Conservation (phyloP, 2,888 invertebrate species). For the Nymphalis urticae region DNA sequence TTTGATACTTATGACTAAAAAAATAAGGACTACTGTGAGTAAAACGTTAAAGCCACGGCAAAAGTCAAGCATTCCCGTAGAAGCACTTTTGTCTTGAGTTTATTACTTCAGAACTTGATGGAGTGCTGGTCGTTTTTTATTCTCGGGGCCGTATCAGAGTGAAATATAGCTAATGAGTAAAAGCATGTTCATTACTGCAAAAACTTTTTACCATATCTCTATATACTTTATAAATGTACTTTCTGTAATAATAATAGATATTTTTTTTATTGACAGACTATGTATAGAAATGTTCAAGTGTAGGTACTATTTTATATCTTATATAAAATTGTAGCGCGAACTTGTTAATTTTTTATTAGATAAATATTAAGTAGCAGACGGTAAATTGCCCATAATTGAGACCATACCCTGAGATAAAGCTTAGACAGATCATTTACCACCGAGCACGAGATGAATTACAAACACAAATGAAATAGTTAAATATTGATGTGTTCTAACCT, state of each 20-base stretch:
- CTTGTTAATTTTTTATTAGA: no score
- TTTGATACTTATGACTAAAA: background rate
- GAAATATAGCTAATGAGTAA: slow-evolving; percentile 29
- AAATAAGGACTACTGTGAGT: slow-evolving; percentile 13
- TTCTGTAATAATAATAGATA: background rate
- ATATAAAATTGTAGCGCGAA: no score
- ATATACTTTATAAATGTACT: background rate
- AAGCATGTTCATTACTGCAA: slow-evolving; percentile 24
- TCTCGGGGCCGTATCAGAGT: slow-evolving; percentile 19
- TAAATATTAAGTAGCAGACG: no score
- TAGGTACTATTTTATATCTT: no score
- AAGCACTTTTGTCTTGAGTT: slow-evolving; percentile 27
- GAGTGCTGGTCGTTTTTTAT: slow-evolving; percentile 23
- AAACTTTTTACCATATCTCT: slow-evolving; percentile 17
- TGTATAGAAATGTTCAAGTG: no score
- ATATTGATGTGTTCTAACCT: no score
- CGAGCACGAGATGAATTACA: no score
- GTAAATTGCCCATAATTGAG: no score
- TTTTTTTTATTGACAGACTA: no score
- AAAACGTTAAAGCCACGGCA: slow-evolving; percentile 11
- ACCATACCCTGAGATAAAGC: no score
- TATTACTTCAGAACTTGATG: slow-evolving; percentile 29
- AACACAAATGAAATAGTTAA: no score
- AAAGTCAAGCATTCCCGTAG: slow-evolving; percentile 21
- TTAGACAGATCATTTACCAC: no score